Evolutionary conservation across 1,140 invertebrate species (phyloP).

Genomic region (Micrasema minimum): DNA sequence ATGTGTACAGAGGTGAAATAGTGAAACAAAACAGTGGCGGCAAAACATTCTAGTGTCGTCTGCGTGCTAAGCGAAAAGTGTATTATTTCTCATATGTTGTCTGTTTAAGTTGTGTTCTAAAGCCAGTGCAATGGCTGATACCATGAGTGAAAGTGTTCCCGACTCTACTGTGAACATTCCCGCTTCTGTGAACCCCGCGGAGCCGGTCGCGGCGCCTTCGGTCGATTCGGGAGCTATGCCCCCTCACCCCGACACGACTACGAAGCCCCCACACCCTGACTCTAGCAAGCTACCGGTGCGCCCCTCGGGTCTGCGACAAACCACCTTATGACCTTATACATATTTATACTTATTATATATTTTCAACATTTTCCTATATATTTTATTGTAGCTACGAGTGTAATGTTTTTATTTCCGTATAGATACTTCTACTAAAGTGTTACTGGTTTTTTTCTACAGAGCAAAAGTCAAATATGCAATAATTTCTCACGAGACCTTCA

Average conservation of each 20-base stretch:
- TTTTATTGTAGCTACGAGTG: neutral
- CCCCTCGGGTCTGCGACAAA: conserved; percentile 69
- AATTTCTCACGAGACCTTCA: neutral
- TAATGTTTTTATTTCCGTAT: neutral
- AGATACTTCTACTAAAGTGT: neutral
- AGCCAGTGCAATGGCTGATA: conserved; percentile 7
- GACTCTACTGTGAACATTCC: too few relatives aligned
- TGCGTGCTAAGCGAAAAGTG: neutral
- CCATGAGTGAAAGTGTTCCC: neutral
- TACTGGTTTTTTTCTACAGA: neutral
- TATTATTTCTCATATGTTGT: conserved; percentile 1
- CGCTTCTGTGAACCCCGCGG: neutral
- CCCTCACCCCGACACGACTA: conserved; percentile 6
- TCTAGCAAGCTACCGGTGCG: conserved; percentile 57
- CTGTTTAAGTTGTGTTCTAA: conserved; percentile 3
- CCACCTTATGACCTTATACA: conserved; percentile 60
- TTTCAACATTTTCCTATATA: neutral
- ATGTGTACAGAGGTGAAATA: neutral
- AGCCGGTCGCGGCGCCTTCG: neutral
- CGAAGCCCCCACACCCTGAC: conserved; percentile 13
- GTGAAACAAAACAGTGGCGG: neutral
- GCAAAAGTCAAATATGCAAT: conserved; percentile 8
- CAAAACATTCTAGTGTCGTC: neutral
- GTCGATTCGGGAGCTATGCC: too few relatives aligned
- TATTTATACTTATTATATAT: neutral